These are phyloP conservation scores for Epistrophe eligans DNA, from an alignment of 2,888 invertebrate genomes.

Conservation along the genomic window DNA sequence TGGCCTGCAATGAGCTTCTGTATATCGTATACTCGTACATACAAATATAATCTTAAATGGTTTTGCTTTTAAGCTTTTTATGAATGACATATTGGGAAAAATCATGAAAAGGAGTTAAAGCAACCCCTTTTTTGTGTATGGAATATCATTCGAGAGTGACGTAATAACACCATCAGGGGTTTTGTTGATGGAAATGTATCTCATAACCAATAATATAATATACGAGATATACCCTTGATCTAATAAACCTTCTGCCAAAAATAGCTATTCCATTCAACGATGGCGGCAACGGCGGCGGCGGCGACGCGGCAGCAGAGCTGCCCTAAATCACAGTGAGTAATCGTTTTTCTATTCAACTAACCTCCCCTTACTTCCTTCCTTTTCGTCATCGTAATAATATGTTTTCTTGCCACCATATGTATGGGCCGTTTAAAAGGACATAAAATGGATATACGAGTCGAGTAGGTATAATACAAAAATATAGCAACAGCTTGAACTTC, in stretches of 20 bases:
- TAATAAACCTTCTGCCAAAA: constrained; percentile 43
- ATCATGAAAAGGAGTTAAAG: neutral
- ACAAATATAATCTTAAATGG: constrained; percentile 24
- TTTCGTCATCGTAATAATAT: constrained; percentile 11
- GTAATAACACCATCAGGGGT: constrained; percentile 23
- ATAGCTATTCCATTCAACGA: constrained; percentile 17
- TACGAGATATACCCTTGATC: constrained; percentile 25
- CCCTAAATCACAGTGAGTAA: constrained; percentile 42
- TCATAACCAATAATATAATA: constrained; percentile 30
- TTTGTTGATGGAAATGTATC: constrained; percentile 27
- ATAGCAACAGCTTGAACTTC: constrained; percentile 25
- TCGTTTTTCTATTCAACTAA: constrained; percentile 34
- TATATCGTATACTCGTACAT: no score
- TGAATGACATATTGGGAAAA: constrained; percentile 28
- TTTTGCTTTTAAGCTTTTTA: constrained; percentile 24
- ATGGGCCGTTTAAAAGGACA: constrained; percentile 22
- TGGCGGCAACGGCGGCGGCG: neutral
- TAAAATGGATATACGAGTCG: neutral
- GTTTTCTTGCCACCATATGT: constrained; percentile 30
- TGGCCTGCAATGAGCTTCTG: constrained; percentile 3
- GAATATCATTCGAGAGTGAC: neutral
- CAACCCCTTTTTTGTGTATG: constrained; percentile 3
- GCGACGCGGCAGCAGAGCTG: neutral
- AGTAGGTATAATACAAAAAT: no score
- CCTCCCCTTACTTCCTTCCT: neutral